A percentile compares a stretch with the other conserved stretches of the same genome.
phyloP scores from a whole-genome alignment of 2,888 invertebrate species.

The Drosophila anomalata region DNA sequence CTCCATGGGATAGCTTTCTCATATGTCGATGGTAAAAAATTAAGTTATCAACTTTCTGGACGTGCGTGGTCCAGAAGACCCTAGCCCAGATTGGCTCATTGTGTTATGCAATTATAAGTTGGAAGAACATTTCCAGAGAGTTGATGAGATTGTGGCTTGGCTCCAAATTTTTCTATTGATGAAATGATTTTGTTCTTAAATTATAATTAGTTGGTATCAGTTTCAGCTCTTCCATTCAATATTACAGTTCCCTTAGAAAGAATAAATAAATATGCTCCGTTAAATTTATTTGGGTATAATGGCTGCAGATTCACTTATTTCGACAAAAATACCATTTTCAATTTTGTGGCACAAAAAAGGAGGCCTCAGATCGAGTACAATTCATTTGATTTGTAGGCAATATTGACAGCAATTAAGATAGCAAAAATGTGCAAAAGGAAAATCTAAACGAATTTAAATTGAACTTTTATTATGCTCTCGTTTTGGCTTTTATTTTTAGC shows the following conservation, averaged over 20 bases:
- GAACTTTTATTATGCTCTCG: constrained; percentile 57
- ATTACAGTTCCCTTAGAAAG: not conserved
- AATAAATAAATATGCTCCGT: not conserved
- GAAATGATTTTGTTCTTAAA: constrained; percentile 33
- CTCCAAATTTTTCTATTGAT: constrained; percentile 29
- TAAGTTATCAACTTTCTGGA: constrained; percentile 35
- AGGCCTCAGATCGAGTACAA: constrained; percentile 28
- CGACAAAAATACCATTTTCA: constrained; percentile 25
- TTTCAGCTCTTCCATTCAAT: not conserved
- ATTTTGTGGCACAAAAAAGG: constrained; percentile 12
- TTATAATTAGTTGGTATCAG: constrained; percentile 22
- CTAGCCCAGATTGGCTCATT: constrained; percentile 39
- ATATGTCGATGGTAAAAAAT: constrained; percentile 30
- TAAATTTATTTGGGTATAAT: not conserved
- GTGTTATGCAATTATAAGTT: constrained; percentile 32
- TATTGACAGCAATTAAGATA: constrained; percentile 69
- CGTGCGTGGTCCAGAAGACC: not conserved
- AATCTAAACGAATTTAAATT: constrained; percentile 69
- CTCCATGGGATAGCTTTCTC: constrained; percentile 10
- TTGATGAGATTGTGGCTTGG: constrained; percentile 13
- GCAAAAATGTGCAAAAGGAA: constrained; percentile 34
- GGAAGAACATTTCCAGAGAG: constrained; percentile 8
- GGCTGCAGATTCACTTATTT: constrained; percentile 27
- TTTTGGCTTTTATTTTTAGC: constrained; percentile 34
- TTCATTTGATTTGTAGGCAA: constrained; percentile 51